phyloP scores from a whole-genome alignment of 2,888 invertebrate species.

The Clepsis dumicolana region DNA sequence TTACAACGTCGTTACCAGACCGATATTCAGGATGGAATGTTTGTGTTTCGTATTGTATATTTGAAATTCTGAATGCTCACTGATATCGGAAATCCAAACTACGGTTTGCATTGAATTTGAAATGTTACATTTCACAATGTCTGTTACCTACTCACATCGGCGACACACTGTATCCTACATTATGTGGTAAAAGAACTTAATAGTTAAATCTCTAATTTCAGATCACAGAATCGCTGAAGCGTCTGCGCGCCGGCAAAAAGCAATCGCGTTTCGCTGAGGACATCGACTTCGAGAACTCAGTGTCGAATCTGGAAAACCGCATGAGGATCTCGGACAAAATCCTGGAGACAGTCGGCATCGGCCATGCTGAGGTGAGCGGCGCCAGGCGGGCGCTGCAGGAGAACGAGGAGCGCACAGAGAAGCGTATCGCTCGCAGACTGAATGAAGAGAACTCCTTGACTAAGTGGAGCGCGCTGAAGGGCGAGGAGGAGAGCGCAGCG shows the following conservation, averaged over 20 bases:
- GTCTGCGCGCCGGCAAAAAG: constrained; percentile 87
- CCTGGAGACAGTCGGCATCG: constrained; percentile 88
- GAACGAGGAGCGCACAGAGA: constrained; percentile 81
- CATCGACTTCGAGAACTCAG: constrained; percentile 87
- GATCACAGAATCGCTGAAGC: constrained; percentile 87
- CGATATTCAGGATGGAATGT: background rate
- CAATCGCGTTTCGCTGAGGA: constrained; percentile 87
- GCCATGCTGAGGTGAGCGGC: constrained; percentile 82
- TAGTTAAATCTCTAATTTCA: constrained; percentile 61
- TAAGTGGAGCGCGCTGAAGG: constrained; percentile 88
- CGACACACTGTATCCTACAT: too few relatives aligned
- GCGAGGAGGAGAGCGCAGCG: constrained; percentile 84
- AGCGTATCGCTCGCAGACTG: constrained; percentile 76
- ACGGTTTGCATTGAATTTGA: background rate
- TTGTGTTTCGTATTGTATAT: background rate
- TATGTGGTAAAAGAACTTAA: too few relatives aligned
- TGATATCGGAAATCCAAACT: background rate
- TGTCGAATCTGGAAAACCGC: constrained; percentile 85
- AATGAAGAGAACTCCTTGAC: constrained; percentile 81
- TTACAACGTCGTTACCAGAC: background rate
- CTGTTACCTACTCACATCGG: too few relatives aligned
- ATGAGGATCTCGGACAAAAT: constrained; percentile 88
- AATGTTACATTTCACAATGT: background rate
- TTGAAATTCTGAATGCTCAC: background rate
- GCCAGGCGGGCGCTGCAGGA: constrained; percentile 79